Evolutionary conservation across 2,113 vertebrate species (phyloP), one percentile per base, ranked within the genome.

Genomic region (Grammomys dolichurus): DNA sequence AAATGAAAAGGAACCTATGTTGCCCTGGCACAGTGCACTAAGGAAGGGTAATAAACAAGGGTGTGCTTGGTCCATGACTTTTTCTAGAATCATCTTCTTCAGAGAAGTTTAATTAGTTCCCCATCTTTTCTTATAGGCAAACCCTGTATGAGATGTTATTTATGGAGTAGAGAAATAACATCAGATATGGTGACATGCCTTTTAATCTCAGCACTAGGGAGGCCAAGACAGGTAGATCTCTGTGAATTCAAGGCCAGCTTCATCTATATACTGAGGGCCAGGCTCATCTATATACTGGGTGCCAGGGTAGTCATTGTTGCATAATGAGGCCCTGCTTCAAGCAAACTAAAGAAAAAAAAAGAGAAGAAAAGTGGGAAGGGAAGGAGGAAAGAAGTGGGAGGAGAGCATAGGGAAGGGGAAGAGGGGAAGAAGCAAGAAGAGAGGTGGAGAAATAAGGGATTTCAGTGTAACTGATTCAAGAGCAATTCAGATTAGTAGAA

Each of bases 401-500:
- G 12, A 40, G 17, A n/a, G 26, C 2, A n/a, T 7, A 12, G 36
- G 10, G 56, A 60, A n/a, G 22, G 13, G 33, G 3, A 16, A 13
- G 13, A 40, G 22, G 22, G 20, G 6, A 40, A 36, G 10, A 56
- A 7, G 48, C 11, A 72, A n/a, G 69, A 72, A 69, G 67, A 69
- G 20, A 33, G 31, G 31, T 69, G 17, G 7, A 80, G 14, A 80
- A 90, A 81, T 85, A 87, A 93, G 85, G 46, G 13, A 85, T 43
- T 75, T 43, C 13, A 72, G 51, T 72, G 92, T n/a, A 85, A 96
- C 48, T 81, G 31, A 92, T 80, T 24, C 67, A 82, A 78, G 86
- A 89, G 76, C 60, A 92, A 90, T 85, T 92, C 40, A 82, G 33
- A 90, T 81, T 95, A 82, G 95, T 92, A 33, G n/a, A 95, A 72